phyloP scores from a whole-genome alignment of 2,797 vertebrate genomes.

The Oryzias dopingdopingensis region DNA sequence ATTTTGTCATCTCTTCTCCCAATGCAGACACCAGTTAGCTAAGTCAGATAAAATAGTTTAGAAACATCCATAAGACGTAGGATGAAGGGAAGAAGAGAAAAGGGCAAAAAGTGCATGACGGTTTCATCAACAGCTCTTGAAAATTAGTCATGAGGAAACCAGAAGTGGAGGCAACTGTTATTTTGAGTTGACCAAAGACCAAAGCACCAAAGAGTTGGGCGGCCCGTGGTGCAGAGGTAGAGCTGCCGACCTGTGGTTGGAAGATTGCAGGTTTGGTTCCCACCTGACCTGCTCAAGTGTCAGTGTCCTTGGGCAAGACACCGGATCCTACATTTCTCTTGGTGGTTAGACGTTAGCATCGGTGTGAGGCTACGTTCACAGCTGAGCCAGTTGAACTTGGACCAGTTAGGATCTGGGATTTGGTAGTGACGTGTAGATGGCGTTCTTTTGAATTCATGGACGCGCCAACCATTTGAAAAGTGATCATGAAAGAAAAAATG shows the following conservation, averaged over 20 bases:
- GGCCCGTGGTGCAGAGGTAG: slow-evolving; percentile 32
- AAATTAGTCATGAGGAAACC: slow-evolving; percentile 41
- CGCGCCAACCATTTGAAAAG: too few relatives aligned
- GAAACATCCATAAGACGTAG: slow-evolving; percentile 73
- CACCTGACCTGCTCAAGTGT: too few relatives aligned
- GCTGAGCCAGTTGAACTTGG: too few relatives aligned
- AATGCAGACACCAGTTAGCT: slow-evolving; percentile 74
- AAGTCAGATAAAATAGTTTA: slow-evolving; percentile 77
- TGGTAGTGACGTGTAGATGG: too few relatives aligned
- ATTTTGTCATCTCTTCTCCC: slow-evolving; percentile 74
- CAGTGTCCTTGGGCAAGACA: too few relatives aligned
- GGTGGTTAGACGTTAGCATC: not conserved
- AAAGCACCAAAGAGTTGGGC: too few relatives aligned
- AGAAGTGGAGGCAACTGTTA: slow-evolving; percentile 59
- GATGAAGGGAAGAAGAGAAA: slow-evolving; percentile 43
- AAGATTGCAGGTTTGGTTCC: too few relatives aligned
- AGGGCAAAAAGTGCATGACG: slow-evolving; percentile 34
- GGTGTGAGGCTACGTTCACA: not conserved
- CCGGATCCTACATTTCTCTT: too few relatives aligned
- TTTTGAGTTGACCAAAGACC: slow-evolving; percentile 51
- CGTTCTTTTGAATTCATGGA: too few relatives aligned
- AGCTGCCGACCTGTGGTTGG: too few relatives aligned
- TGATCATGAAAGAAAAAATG: too few relatives aligned
- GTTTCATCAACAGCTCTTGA: slow-evolving; percentile 22
- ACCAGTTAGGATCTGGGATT: too few relatives aligned